Evolutionary conservation across 2,888 invertebrate genomes (phyloP), one percentile per base, ranked within the genome.

Genomic region (Sussaba pulchella): DNA sequence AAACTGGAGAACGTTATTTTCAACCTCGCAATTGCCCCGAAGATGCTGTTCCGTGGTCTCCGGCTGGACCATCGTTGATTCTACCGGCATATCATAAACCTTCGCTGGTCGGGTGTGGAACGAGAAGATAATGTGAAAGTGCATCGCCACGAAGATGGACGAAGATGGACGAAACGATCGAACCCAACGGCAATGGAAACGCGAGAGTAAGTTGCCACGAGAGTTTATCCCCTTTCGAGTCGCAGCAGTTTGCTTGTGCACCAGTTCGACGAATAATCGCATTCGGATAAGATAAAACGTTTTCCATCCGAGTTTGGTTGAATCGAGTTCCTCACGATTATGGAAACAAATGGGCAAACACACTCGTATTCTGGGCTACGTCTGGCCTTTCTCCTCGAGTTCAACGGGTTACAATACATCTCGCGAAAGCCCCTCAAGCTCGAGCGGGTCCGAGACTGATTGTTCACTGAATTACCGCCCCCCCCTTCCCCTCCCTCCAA

Each of bases 271-370:
- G 63, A 57, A 39, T 79, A 83, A 82, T 81, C 71, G 54, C 78
- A 77, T 57, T 79, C 73, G 73, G 66, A 77, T 77, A 74, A 72
- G 81, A 82, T 79, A 75, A 76, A 63, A n/a, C 67, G 63, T 72
- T 72, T 69, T 50, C 67, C 66, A 81, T 69, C 54, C 45, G 54
- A n/a, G 67, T 59, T 50, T 66, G 47, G 47, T 31, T 12, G 39
- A 36, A 69, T 76, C 12, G 75, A 80, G 52, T 67, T 80, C 41
- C n/a, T n/a, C n/a, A 52, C 71, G 36, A 12, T 52, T 24, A 52
- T n/a, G 19, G 43, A 47, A 52, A 31, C 61, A 63, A 71, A 59
- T 39, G 52, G 43, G 50, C 47, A 19, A 8, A 69, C 24, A 26
- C 41, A 3, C 26, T 10, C 14, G 17, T 36, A 26, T 19, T 57